Percentiles rank a stretch among this genome's conserved stretches.
Evolutionary conservation across 2,888 invertebrate species (phyloP).

Genomic region (Aleiodes alternator): DNA sequence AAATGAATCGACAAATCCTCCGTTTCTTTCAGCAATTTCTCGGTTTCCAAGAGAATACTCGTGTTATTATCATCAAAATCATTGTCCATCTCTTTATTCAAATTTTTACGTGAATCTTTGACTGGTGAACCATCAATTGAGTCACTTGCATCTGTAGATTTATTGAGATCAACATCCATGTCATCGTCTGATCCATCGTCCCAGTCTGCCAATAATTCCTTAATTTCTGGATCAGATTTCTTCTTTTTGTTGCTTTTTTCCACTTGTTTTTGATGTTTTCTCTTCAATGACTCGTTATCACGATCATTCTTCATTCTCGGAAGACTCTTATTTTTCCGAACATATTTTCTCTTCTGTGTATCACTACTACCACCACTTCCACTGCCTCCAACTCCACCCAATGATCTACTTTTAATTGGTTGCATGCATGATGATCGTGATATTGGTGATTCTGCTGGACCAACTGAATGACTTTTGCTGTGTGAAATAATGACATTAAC

Average conservation of each 20-base stretch:
- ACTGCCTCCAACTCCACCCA: slow-evolving; percentile 10
- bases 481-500: slow-evolving; percentile 86
- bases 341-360: slow-evolving; percentile 73
- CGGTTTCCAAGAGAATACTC: slow-evolving; percentile 66
- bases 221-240: slow-evolving; percentile 81
- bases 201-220: slow-evolving; percentile 86
- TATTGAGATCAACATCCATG: slow-evolving; percentile 62
- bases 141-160: slow-evolving; percentile 56
- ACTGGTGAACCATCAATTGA: slow-evolving; percentile 46
- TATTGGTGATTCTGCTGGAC: slow-evolving; percentile 62
- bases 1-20: slow-evolving; percentile 58
- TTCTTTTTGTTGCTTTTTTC: slow-evolving; percentile 74
- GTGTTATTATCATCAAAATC: slow-evolving; percentile 51
- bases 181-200: slow-evolving; percentile 80
- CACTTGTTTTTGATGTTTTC: slow-evolving; percentile 65
- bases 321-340: slow-evolving; percentile 73
- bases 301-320: slow-evolving; percentile 71
- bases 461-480: slow-evolving; percentile 82
- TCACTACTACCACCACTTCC: slow-evolving; percentile 36
- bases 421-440: slow-evolving; percentile 58
- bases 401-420: slow-evolving; percentile 56
- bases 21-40: slow-evolving; percentile 69
- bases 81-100: slow-evolving; percentile 40
- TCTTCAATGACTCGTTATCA: slow-evolving; percentile 64
- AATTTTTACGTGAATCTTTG: slow-evolving; percentile 41